phyloP scores from a whole-genome alignment of 2,113 vertebrate genomes.

The Helogale parvula region DNA sequence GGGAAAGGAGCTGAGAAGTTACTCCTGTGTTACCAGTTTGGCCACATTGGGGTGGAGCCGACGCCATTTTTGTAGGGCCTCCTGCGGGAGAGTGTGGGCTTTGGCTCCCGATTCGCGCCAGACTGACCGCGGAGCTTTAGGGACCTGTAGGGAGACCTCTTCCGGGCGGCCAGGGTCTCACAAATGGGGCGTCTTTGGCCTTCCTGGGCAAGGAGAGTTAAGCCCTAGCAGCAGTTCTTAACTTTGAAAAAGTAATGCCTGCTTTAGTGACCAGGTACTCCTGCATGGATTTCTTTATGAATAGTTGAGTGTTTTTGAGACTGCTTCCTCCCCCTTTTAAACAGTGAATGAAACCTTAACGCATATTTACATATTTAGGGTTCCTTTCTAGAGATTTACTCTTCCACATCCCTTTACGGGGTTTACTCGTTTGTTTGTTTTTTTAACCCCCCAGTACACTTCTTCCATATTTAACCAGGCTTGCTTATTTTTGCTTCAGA shows the following conservation, averaged over 20 bases:
- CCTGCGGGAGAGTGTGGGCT: constrained; percentile 52
- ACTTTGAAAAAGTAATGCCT: constrained; percentile 18
- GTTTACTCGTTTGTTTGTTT: not conserved
- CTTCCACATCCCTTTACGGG: not conserved
- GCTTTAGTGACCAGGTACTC: constrained; percentile 2
- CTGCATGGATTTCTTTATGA: not conserved
- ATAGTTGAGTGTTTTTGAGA: constrained; percentile 25
- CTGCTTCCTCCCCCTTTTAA: not conserved
- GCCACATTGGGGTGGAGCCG: constrained; percentile 74
- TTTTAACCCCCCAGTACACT: not conserved
- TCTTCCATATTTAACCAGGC: not conserved
- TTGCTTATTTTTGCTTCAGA: constrained; percentile 13
- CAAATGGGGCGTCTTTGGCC: not conserved
- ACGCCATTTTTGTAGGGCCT: constrained; percentile 81
- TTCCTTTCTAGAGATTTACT: not conserved
- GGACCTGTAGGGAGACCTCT: not conserved
- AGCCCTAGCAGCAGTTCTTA: not conserved
- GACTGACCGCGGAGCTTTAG: not conserved
- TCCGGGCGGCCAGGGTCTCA: not conserved
- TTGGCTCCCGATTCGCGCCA: constrained; percentile 55
- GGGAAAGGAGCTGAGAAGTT: constrained; percentile 52
- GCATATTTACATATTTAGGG: not conserved
- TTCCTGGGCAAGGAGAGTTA: not conserved
- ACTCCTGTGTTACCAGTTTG: constrained; percentile 47
- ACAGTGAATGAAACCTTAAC: not conserved